A percentile compares a stretch with the other conserved stretches of the same genome.
These are phyloP conservation scores for Melanotus villosus DNA, from an alignment of 2,888 invertebrate genomes.

Conservation along the genomic window DNA sequence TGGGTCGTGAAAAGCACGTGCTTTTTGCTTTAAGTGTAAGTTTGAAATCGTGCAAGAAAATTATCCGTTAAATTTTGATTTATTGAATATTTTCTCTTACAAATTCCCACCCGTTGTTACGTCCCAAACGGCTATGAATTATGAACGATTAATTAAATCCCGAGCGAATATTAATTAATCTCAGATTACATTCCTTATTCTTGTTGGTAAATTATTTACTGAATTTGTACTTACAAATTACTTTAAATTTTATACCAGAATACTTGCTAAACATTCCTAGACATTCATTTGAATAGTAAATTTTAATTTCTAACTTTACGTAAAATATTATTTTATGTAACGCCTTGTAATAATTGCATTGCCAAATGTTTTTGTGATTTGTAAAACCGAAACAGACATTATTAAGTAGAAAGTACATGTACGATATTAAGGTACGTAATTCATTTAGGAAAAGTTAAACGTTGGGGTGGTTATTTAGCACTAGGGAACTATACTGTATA, in stretches of 20 bases:
- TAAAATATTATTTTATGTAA: neutral
- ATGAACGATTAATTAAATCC: constrained; percentile 17
- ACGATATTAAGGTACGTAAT: neutral
- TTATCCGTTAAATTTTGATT: neutral
- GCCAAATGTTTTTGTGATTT: neutral
- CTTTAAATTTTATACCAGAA: too few relatives aligned
- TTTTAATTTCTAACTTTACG: neutral
- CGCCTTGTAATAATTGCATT: neutral
- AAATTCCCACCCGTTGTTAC: neutral
- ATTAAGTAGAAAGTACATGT: neutral
- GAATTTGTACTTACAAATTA: too few relatives aligned
- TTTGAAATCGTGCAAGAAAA: neutral
- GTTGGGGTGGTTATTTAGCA: constrained; percentile 5
- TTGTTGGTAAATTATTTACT: neutral
- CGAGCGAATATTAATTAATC: constrained; percentile 3
- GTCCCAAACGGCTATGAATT: neutral
- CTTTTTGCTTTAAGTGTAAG: neutral
- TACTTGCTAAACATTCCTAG: neutral
- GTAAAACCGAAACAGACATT: neutral
- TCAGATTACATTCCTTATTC: neutral
- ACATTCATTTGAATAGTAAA: neutral
- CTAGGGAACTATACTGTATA: neutral
- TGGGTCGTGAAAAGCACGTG: neutral
- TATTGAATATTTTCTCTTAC: neutral
- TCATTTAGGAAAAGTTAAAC: constrained; percentile 12